These are phyloP conservation scores for Lasioglossum lativentre DNA, from an alignment of 2,888 invertebrate species.

Conservation along the genomic window DNA sequence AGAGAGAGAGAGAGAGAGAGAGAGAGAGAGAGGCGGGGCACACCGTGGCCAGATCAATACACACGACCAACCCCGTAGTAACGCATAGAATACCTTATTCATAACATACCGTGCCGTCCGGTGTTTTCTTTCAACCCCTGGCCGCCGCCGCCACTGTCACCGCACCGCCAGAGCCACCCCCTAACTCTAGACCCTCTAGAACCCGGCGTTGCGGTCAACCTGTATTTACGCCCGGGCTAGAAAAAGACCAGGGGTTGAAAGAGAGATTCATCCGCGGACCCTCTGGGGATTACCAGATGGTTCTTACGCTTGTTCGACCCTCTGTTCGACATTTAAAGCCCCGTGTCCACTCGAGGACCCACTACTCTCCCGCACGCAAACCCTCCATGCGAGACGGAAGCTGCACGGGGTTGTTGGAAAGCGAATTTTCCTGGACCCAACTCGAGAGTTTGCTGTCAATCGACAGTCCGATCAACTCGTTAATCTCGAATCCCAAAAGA, in stretches of 20 bases:
- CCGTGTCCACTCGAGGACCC: neutral
- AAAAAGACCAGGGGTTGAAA: conserved; percentile 49
- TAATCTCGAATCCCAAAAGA: neutral
- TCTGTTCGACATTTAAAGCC: conserved; percentile 16
- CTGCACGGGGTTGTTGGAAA: neutral
- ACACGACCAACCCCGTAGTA: conserved; percentile 77
- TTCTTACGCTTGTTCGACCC: conserved; percentile 1
- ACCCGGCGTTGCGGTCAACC: conserved; percentile 28
- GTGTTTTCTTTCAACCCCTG: conserved; percentile 57
- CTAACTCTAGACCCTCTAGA: neutral
- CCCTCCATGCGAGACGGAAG: neutral
- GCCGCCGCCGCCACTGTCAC: neutral
- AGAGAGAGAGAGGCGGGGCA: conserved; percentile 72
- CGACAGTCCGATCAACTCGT: too few relatives aligned
- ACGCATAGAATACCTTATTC: conserved; percentile 81
- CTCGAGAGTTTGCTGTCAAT: neutral
- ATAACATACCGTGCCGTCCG: conserved; percentile 67
- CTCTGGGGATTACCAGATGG: conserved; percentile 21
- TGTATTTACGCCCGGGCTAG: conserved; percentile 57
- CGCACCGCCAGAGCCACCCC: neutral
- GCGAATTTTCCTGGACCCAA: neutral
- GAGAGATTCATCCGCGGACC: conserved; percentile 27
- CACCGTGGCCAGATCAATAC: conserved; percentile 80
- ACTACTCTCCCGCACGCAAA: neutral
- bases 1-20: conserved; percentile 62